A percentile compares a stretch with the other conserved stretches of the same genome.
phyloP scores from a whole-genome alignment of 2,113 vertebrate species.

The Haemorhous mexicanus region DNA sequence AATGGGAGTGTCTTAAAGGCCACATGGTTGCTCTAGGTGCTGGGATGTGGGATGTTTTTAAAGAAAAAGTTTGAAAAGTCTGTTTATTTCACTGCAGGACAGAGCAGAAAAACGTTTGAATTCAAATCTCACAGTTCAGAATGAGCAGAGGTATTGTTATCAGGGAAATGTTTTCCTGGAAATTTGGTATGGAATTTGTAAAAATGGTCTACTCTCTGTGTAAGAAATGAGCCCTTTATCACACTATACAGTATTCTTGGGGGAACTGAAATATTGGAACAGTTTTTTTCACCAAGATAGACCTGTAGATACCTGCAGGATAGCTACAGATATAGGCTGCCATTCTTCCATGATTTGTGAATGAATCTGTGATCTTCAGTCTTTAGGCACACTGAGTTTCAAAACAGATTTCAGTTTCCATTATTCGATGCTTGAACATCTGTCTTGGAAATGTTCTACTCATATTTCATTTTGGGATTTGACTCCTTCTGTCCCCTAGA shows the following conservation, averaged over 20 bases:
- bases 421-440: background rate
- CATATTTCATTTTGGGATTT: background rate
- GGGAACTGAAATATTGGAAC: background rate
- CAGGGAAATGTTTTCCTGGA: background rate
- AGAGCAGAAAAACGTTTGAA: background rate
- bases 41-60: background rate
- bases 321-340: background rate
- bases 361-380: background rate
- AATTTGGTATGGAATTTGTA: background rate
- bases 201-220: rapidly evolving
- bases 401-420: background rate
- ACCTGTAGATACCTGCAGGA: background rate
- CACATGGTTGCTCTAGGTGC: background rate
- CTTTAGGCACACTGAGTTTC: background rate
- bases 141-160: background rate
- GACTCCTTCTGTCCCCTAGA: background rate
- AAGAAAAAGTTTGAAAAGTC: background rate
- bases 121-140: background rate
- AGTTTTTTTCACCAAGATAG: background rate
- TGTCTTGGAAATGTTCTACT: background rate
- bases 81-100: background rate
- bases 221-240: background rate
- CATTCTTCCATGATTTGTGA: background rate
- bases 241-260: background rate
- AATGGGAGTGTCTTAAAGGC: background rate